These are phyloP conservation scores for Chloropsis cyanopogon DNA, from an alignment of 2,113 vertebrate species.

Conservation along the genomic window DNA sequence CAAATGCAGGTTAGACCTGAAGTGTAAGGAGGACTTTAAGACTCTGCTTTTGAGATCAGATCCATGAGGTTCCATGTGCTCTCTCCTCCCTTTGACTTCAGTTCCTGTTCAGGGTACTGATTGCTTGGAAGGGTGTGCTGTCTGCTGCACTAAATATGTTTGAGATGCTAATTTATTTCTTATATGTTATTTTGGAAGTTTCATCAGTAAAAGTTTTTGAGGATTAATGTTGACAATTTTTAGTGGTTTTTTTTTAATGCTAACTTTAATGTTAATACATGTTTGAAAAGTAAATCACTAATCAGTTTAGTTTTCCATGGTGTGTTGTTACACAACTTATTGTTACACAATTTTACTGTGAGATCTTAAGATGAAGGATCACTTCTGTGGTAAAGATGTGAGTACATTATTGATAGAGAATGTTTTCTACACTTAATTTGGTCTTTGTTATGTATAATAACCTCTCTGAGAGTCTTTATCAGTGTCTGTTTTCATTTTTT, in stretches of 20 bases:
- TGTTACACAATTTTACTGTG: background rate
- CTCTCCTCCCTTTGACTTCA: background rate
- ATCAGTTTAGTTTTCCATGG: background rate
- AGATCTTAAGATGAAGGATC: background rate
- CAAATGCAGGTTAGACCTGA: constrained; percentile 88
- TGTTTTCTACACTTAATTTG: background rate
- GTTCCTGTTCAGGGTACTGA: background rate
- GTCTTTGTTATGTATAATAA: background rate
- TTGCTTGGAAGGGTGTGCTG: background rate
- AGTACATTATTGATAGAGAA: background rate
- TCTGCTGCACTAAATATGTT: background rate
- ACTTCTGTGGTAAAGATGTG: background rate
- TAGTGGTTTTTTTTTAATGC: background rate
- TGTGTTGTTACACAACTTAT: background rate
- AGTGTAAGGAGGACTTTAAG: background rate
- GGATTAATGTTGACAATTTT: background rate
- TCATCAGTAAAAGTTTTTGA: background rate
- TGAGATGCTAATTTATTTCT: background rate
- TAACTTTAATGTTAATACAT: background rate
- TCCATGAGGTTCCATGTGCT: background rate
- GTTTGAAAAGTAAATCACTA: background rate
- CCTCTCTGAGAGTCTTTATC: background rate
- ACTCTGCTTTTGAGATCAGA: background rate
- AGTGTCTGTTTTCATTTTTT: background rate
- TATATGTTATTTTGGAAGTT: background rate